Conservation (phyloP, 2,888 invertebrate species). For the Xestia xanthographa region DNA sequence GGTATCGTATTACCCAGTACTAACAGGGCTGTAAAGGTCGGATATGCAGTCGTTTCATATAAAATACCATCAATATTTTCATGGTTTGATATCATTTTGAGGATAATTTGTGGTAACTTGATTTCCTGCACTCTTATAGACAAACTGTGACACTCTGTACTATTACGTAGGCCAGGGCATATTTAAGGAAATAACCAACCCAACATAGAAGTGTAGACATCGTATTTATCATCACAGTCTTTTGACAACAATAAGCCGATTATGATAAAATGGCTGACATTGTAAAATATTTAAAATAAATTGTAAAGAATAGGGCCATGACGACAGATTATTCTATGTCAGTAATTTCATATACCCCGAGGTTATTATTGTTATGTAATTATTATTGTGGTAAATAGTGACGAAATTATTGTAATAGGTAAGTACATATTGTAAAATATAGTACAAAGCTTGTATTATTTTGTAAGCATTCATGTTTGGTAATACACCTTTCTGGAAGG, state of each 20-base stretch:
- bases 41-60: too few species aligned
- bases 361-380: background rate
- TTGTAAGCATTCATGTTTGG: background rate
- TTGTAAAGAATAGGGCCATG: background rate
- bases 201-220: background rate
- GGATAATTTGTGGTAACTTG: too few species aligned
- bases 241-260: constrained; percentile 30
- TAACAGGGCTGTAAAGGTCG: too few species aligned
- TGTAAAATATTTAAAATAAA: background rate
- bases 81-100: too few species aligned
- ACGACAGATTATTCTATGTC: background rate
- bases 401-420: constrained; percentile 5
- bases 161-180: background rate
- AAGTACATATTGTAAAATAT: constrained; percentile 25
- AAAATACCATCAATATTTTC: too few species aligned
- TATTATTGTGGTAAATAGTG: constrained; percentile 11
- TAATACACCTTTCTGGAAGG: background rate
- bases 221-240: constrained; percentile 1
- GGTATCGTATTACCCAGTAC: too few species aligned
- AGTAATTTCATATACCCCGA: background rate
- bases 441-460: constrained; percentile 23
- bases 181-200: background rate
- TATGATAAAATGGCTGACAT: constrained; percentile 7
- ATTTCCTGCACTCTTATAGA: background rate
- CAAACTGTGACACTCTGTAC: background rate